Base-by-base conservation (phyloP, 2,113 vertebrate genomes). In the Amphiprion percula region DNA sequence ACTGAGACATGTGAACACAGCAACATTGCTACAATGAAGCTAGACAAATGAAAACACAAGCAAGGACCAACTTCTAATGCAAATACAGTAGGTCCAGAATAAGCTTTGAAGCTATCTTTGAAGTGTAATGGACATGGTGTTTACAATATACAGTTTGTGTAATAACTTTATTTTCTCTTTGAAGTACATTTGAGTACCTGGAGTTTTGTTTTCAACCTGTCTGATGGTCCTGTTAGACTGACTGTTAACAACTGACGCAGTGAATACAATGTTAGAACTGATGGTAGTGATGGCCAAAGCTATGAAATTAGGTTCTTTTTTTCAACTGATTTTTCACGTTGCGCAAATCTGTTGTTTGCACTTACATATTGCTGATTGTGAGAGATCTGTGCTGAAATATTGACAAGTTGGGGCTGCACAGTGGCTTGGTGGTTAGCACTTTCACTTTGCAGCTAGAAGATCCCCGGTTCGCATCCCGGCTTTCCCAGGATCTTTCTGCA, bases 291-390 rank as follows among this genome's bases (percentile, higher is more conserved):
- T 53, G 33, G 9, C 30, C 37, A 53, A 53, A 53, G 30, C 30
- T 77, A 19, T 15, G 79, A 52, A n/a, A 19, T 17, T 49, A 33
- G 9, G 39, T 52, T 11, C 11, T 15, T 9, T 21, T 19, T 23
- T 16, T 14, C 21, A 30, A 6, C 47, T n/a, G 3, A 30, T 17
- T 33, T 54, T 62, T 68, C 10, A 55, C 50, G 68, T 10, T 80
- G 37, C 28, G 8, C 47, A 67, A 21, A 76, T 60, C 15, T 68
- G 50, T 81, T 15, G 0, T 65, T 49, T n/a, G 21, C 19, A 4
- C n/a, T 26, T 26, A 37, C 26, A 44, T 10, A 53, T 1, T 46
- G 1, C 28, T 39, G 10, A 59, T 10, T 60, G 49, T 41, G 7
- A 30, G 21, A 53, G 49, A 55, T 74, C 2, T 33, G 3, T 46